A percentile compares a stretch with the other conserved stretches of the same genome.
These are phyloP conservation scores for Macrocentrus cingulum DNA, from an alignment of 1,140 invertebrate species.

Conservation along the genomic window DNA sequence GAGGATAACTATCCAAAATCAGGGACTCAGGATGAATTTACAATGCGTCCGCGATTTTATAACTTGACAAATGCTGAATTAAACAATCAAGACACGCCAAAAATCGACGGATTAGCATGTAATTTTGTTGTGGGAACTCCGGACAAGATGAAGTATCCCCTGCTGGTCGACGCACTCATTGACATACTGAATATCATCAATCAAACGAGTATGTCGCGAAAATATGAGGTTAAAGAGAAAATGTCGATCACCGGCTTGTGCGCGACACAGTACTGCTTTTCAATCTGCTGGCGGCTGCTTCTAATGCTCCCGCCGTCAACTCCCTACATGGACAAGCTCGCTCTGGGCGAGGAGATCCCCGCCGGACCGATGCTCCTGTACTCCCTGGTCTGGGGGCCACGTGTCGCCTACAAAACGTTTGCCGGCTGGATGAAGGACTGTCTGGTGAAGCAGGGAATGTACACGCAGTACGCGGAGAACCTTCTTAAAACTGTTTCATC, in stretches of 20 bases:
- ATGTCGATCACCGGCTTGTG: constrained; percentile 72
- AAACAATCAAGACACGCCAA: constrained; percentile 79
- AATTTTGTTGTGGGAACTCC: constrained; percentile 90
- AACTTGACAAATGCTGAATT: constrained; percentile 75
- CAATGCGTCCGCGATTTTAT: constrained; percentile 87
- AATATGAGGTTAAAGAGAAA: constrained; percentile 59
- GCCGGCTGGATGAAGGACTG: constrained; percentile 75
- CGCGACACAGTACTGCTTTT: constrained; percentile 89
- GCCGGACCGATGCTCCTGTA: constrained; percentile 67
- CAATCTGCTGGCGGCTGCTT: constrained; percentile 79
- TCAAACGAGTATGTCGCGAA: constrained; percentile 58
- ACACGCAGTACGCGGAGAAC: constrained; percentile 78
- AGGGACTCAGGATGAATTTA: constrained; percentile 71
- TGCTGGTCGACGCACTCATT: constrained; percentile 83
- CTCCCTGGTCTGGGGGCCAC: constrained; percentile 73
- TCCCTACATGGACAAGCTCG: constrained; percentile 79
- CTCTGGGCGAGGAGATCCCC: constrained; percentile 63
- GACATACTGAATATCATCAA: constrained; percentile 76
- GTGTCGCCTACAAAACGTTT: constrained; percentile 68
- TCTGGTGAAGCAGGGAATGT: constrained; percentile 88
- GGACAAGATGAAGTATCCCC: constrained; percentile 86
- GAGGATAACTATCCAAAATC: constrained; percentile 79
- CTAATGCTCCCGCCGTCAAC: constrained; percentile 85
- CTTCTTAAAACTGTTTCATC: constrained; percentile 72
- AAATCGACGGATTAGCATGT: constrained; percentile 90